Percentiles rank a stretch among this genome's conserved stretches.
Evolutionary conservation across 2,888 invertebrate species (phyloP).

Genomic region (Ophioninae sp.): DNA sequence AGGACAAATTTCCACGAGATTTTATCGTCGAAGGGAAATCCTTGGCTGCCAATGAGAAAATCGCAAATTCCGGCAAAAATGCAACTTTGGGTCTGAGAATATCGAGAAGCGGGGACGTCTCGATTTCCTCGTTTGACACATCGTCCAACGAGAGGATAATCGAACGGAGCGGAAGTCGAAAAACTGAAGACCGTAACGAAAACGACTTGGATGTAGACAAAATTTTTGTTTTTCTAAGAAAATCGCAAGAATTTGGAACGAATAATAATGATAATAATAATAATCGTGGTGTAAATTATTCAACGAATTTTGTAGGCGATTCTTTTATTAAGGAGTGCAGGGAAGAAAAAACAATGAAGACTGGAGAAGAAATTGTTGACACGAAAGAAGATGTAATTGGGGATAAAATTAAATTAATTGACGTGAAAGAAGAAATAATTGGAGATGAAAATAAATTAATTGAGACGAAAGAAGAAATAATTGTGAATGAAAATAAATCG

Average conservation of each 20-base stretch:
- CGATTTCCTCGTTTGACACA: conserved; percentile 25
- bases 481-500: neutral
- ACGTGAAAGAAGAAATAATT: neutral
- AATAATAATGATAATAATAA: neutral
- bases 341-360: neutral
- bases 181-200: neutral
- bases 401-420: neutral
- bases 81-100: conserved; percentile 24
- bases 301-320: neutral
- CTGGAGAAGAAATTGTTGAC: neutral
- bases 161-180: conserved; percentile 1
- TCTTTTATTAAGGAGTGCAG: neutral
- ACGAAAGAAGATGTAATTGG: neutral
- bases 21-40: conserved; percentile 24
- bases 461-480: neutral
- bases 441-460: neutral
- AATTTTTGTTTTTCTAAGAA: neutral
- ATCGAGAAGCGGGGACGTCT: conserved; percentile 51
- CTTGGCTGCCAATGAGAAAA: conserved; percentile 20
- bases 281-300: neutral
- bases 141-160: conserved; percentile 31
- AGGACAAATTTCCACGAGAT: conserved; percentile 52
- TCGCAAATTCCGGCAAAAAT: conserved; percentile 22
- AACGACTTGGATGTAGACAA: neutral
- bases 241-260: neutral